Conservation (phyloP, 2,888 invertebrate species). For the Stenotaenia linearis region DNA sequence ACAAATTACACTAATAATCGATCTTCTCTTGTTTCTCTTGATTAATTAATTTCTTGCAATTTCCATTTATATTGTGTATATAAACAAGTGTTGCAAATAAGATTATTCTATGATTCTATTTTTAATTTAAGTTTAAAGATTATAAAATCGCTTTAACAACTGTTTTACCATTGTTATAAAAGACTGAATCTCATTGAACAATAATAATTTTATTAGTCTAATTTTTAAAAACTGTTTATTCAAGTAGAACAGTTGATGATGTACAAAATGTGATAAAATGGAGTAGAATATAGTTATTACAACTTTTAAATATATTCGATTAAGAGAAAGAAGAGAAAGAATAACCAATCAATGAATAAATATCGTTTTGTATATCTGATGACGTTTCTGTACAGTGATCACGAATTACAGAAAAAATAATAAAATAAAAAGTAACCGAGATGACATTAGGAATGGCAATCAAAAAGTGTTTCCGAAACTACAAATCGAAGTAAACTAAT, state of each 20-base stretch:
- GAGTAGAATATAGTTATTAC: neutral
- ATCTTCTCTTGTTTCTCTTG: neutral
- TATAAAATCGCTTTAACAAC: too few relatives aligned
- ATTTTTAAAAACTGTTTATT: constrained; percentile 3
- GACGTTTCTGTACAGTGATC: neutral
- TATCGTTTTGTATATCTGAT: neutral
- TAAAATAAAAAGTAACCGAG: neutral
- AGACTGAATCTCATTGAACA: neutral
- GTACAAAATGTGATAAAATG: neutral
- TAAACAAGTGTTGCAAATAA: too few relatives aligned
- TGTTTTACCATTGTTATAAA: too few relatives aligned
- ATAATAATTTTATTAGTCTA: neutral
- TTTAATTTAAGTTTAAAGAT: too few relatives aligned
- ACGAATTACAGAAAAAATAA: too few relatives aligned
- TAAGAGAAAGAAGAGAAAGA: neutral
- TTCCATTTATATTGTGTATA: neutral
- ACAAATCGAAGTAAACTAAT: neutral
- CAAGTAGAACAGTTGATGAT: neutral
- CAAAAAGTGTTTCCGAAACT: neutral
- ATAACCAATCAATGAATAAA: neutral
- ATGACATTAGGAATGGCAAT: neutral
- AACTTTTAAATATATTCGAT: neutral
- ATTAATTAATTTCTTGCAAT: neutral
- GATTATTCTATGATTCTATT: too few relatives aligned
- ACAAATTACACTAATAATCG: neutral